Base-by-base conservation (phyloP, 2,888 invertebrate species). In the Andrena trimmerana region DNA sequence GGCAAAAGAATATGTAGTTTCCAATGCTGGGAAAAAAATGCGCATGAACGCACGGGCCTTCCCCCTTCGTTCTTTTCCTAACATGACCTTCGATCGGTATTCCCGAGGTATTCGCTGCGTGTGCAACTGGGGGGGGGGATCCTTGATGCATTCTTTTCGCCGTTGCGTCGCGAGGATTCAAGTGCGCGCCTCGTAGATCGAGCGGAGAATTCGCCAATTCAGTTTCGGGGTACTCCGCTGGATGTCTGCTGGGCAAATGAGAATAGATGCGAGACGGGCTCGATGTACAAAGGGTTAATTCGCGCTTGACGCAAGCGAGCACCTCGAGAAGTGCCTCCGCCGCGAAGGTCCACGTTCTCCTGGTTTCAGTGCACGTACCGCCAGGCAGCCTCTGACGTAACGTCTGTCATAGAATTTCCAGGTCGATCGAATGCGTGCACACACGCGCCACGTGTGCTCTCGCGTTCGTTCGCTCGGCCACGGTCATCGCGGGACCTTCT, bases 401-500 rank as follows among this genome's bases (percentile, higher is more conserved):
- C 63, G 33, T 48, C 27, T 52, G 60, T 63, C 54, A 36, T 81
- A 63, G 76, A 60, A 77, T 76, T 68, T 72, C 31, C 57, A 73
- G 65, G 68, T 68, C 33, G 57, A 57, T 62, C 60, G 57, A 48
- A 16, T n/a, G 27, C 42, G 29, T 62, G 69, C 33, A 48, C 67
- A n/a, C 20, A 29, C n/a, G 50, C 27, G 63, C n/a, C 42, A 60
- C 60, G 54, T 31, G 42, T 50, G 62, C 29, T 75, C 31, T 70
- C 36, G 78, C 72, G 62, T 36, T 57, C 33, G 54, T 80, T 75
- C 57, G 85, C 84, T 85, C 88, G 90, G 90, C 88, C 90, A 91
- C 87, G 90, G 90, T 87, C 91, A 85, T 75, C 84, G 84, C 84
- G 87, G 85, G 89, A 87, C 90, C 91, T 89, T 91, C 88, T 86